Conservation (phyloP, 1,140 invertebrate genomes). For the Heliothis virescens region DNA sequence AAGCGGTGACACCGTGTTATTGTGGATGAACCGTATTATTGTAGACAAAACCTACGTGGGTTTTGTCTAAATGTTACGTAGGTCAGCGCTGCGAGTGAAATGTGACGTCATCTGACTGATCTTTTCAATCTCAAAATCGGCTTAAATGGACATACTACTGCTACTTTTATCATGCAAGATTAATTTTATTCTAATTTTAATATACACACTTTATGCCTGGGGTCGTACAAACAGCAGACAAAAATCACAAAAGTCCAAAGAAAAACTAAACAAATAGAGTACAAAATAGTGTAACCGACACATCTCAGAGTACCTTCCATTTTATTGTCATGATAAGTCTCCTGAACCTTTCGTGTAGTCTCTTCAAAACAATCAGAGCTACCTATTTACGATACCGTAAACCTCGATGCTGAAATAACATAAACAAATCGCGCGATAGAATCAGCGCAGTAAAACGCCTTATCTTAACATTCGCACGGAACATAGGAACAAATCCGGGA, state of each 20-base stretch:
- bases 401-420: slow-evolving; percentile 25
- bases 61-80: no score
- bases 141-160: no score
- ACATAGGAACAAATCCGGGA: slow-evolving; percentile 56
- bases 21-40: no score
- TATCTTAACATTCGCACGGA: slow-evolving; percentile 47
- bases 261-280: neutral
- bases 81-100: no score
- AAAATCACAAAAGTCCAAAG: neutral
- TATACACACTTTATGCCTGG: no score
- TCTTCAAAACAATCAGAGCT: slow-evolving; percentile 26
- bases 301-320: neutral
- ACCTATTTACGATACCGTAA: slow-evolving; percentile 38
- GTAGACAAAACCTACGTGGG: no score
- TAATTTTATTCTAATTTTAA: no score
- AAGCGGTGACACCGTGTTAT: no score
- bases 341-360: neutral
- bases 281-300: neutral
- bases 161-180: no score
- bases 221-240: no score
- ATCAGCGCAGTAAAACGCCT: slow-evolving; percentile 50
- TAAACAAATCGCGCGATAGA: slow-evolving; percentile 47
- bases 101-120: no score
- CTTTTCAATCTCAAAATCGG: no score
- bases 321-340: neutral